Evolutionary conservation across 2,888 invertebrate genomes (phyloP), one percentile per base, ranked within the genome.

Genomic region (Lagria hirta): DNA sequence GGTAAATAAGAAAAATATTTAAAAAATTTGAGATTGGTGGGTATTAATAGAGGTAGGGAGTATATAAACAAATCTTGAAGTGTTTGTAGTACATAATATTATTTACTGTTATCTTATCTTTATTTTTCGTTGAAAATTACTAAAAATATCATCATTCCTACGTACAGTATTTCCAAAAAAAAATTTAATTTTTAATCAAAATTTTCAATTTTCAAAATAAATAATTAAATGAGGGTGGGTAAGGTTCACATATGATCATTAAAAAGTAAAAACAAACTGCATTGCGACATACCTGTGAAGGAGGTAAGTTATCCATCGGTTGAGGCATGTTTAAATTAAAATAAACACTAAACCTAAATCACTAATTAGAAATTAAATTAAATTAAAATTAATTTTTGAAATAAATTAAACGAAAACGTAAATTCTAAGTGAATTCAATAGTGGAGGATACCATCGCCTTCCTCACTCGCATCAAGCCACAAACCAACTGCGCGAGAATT

Each of bases 281-380:
- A 35, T 16, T 8, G 29, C 12, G 17, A 13, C 36, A 32, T 43
- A 47, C 47, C 47, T 47, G 47, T 32, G 47, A 37, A 33, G 47
- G 37, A 33, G 47, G 36, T 43, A 47, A 38, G 42, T 30, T 44
- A 44, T 47, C 47, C 47, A 38, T 47, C 26, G 47, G 47, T 47
- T 47, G 47, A 5, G 47, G 47, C 47, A 47, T 47, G 33, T 17
- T 29, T 14, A 21, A 37, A 37, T 15, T n/a, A 28, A 16, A 37
- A 13, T 36, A 5, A 35, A 11, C 30, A 29, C 32, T 21, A 21
- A 17, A 44, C 30, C 8, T 7, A 37, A 37, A 37, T 33, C 16
- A 17, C 10, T 20, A 30, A 23, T 29, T 18, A 12, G 3, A 27
- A 24, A 27, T 7, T 22, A 27, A 29, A 14, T 14, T 18, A 28